Evolutionary conservation across 2,113 vertebrate genomes (phyloP).

Genomic region (Phoenicopterus ruber): DNA sequence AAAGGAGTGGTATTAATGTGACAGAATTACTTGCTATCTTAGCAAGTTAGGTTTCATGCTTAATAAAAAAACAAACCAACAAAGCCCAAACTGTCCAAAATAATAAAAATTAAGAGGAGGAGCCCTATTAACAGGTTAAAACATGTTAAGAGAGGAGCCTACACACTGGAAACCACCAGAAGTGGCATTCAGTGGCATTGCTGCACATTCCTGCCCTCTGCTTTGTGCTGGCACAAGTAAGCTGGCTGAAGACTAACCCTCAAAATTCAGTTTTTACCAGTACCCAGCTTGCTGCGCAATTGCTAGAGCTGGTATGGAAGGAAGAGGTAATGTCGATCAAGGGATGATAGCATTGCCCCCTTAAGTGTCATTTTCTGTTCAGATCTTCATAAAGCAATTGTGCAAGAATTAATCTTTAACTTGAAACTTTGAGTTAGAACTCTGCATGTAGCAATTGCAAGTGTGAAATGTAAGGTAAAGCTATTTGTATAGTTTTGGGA

Average conservation of each 20-base stretch:
- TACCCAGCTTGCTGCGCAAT: neutral
- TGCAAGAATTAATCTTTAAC: neutral
- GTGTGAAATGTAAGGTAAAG: neutral
- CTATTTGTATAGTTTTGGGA: neutral
- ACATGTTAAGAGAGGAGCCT: neutral
- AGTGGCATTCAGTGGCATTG: neutral
- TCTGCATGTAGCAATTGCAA: neutral
- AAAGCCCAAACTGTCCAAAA: neutral
- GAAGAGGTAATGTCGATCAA: neutral
- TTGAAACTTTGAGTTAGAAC: neutral
- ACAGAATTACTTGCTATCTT: neutral
- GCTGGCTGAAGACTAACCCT: neutral
- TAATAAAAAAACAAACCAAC: neutral
- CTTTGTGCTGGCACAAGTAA: neutral
- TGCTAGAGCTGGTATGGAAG: neutral
- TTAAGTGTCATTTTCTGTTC: neutral
- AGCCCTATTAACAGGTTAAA: neutral
- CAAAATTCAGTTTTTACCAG: neutral
- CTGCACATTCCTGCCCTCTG: neutral
- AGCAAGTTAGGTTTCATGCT: neutral
- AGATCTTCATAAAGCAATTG: neutral
- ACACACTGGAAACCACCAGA: neutral
- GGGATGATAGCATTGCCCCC: neutral
- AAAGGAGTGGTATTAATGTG: neutral
- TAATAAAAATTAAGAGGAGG: neutral